Base-by-base conservation (phyloP, 2,797 vertebrate genomes). In the Heterohyrax brucei region DNA sequence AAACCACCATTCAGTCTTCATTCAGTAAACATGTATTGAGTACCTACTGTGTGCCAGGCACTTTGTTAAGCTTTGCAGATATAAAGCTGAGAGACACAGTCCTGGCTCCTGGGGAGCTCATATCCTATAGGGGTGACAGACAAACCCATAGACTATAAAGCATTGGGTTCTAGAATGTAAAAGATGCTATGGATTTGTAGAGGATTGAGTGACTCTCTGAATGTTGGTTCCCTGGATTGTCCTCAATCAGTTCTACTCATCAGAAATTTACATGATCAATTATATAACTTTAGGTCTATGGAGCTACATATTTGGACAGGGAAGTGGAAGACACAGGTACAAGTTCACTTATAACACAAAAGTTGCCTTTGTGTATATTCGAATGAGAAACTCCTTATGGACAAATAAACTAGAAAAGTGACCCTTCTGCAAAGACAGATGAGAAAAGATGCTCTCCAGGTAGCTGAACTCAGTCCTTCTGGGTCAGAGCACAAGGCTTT, bases 341-440 rank as follows among this genome's bases (percentile, higher is more conserved):
- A 39, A n/a, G 85, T 4, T 2, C 26, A 59, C 44, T 28, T 95
- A 7, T 33, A 48, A 22, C 48, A 39, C 22, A 39, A 64, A 50
- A 50, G 28, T 62, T 86, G 14, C 22, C 61, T 14, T 81, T 48
- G 44, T 86, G 68, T 8, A 81, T 33, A 72, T 86, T 44, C 56
- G 68, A 83, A 92, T 56, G 66, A 81, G 76, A 88, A 82, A 77
- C 18, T 16, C 24, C 50, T 77, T 91, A 22, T 89, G 56, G 30
- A 48, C 18, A 89, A 50, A 81, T 22, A 53, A 18, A 16, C 46
- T 76, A 48, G 75, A 76, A 89, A 70, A 22, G 0, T 77, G 22
- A 12, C 62, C 10, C 26, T 22, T 3, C 48, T 46, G 16, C 82
- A 82, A 77, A 91, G 14, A 62, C 30, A 5, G 22, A 4, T 82